These are phyloP conservation scores for Puffinus mauretanicus DNA, from an alignment of 2,113 vertebrate species.

Conservation along the genomic window DNA sequence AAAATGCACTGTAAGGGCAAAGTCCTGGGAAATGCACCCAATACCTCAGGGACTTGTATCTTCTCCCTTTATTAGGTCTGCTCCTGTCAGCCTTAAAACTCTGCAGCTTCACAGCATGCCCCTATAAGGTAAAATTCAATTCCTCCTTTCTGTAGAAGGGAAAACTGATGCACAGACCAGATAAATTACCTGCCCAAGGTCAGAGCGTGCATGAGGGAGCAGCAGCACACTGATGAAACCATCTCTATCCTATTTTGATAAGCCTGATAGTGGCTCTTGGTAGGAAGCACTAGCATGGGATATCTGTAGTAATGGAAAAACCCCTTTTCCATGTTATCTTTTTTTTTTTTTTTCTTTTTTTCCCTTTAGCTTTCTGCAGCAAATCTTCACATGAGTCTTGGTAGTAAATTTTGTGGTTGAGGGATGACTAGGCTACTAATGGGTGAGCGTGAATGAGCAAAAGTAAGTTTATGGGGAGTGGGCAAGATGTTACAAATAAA, in stretches of 20 bases:
- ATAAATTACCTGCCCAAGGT: slow-evolving; percentile 45
- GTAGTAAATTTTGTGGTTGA: background rate
- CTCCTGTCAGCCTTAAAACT: slow-evolving; percentile 5
- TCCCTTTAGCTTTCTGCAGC: background rate
- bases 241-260: background rate
- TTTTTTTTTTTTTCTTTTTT: no score
- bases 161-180: slow-evolving; percentile 8
- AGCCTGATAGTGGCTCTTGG: background rate
- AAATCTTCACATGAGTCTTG: background rate
- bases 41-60: background rate
- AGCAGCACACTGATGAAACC: background rate
- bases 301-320: background rate
- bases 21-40: background rate
- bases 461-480: background rate
- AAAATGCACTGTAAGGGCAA: background rate
- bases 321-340: background rate
- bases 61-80: slow-evolving; percentile 6
- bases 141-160: background rate
- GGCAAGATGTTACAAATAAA: background rate
- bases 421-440: background rate
- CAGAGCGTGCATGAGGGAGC: background rate
- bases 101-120: background rate
- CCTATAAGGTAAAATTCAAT: slow-evolving; percentile 51
- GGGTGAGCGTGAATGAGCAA: background rate
- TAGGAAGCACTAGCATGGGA: background rate